phyloP scores from a whole-genome alignment of 2,113 vertebrate genomes.

The Polypterus bichir region DNA sequence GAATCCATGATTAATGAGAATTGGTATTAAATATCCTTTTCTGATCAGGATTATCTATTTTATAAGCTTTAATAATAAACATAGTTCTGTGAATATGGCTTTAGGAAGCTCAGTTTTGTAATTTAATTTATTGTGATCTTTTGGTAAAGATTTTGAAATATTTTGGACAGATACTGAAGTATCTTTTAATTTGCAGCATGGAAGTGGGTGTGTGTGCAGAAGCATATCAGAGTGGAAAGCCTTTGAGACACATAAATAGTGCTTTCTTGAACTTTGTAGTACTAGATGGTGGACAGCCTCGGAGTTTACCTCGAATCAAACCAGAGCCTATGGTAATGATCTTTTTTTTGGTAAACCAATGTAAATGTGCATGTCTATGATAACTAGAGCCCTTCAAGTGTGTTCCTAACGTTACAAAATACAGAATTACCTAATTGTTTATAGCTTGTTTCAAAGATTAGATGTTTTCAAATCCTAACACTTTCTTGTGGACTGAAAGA shows the following conservation, averaged over 20 bases:
- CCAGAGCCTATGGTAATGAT: conserved; percentile 69
- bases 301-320: conserved; percentile 60
- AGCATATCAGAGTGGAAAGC: conserved; percentile 68
- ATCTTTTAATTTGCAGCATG: conserved; percentile 55
- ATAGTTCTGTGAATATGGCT: no score
- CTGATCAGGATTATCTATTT: no score
- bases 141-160: no score
- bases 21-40: no score
- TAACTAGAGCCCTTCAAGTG: conserved; percentile 13
- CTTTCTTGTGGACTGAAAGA: background rate
- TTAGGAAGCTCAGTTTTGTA: no score
- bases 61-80: no score
- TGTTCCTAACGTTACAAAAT: background rate
- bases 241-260: conserved; percentile 79
- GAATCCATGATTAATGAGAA: no score
- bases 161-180: background rate
- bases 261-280: conserved; percentile 95
- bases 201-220: conserved; percentile 91
- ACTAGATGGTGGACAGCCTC: conserved; percentile 58
- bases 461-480: background rate
- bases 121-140: no score
- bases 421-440: background rate
- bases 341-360: background rate
- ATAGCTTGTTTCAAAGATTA: background rate
- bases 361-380: background rate